phyloP scores from a whole-genome alignment of 1,140 invertebrate genomes.

The Drosophila burlai region DNA sequence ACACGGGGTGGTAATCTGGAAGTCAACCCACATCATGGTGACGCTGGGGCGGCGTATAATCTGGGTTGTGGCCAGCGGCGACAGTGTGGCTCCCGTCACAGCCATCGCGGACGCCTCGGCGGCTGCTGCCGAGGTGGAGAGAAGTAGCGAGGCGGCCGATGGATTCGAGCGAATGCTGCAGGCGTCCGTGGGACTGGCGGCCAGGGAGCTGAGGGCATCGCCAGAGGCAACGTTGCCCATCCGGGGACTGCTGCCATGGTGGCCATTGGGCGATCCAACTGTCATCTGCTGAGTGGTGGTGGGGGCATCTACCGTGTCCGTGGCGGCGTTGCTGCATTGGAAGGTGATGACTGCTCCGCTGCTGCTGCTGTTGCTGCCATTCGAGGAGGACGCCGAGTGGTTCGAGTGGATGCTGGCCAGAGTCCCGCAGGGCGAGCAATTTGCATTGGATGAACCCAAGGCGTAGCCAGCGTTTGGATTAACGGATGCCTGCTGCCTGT shows the following conservation, averaged over 20 bases:
- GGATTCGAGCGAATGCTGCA: constrained; percentile 84
- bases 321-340: constrained; percentile 60
- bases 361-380: constrained; percentile 77
- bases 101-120: constrained; percentile 72
- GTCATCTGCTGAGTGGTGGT: constrained; percentile 41
- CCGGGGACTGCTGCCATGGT: constrained; percentile 61
- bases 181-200: constrained; percentile 82
- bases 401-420: constrained; percentile 78
- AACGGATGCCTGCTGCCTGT: constrained; percentile 20
- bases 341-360: constrained; percentile 76
- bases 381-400: constrained; percentile 78
- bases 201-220: constrained; percentile 76
- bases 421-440: constrained; percentile 72
- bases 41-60: constrained; percentile 83
- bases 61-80: constrained; percentile 82
- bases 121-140: constrained; percentile 72
- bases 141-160: constrained; percentile 80
- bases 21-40: constrained; percentile 84
- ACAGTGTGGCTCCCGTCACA: constrained; percentile 72
- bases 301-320: constrained; percentile 53
- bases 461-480: constrained; percentile 19
- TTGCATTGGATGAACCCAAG: constrained; percentile 29
- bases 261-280: constrained; percentile 74
- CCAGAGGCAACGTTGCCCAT: constrained; percentile 62
- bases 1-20: constrained; percentile 4